These are phyloP conservation scores for Mycetomoellerius zeteki DNA, from an alignment of 1,140 invertebrate genomes.

Conservation along the genomic window DNA sequence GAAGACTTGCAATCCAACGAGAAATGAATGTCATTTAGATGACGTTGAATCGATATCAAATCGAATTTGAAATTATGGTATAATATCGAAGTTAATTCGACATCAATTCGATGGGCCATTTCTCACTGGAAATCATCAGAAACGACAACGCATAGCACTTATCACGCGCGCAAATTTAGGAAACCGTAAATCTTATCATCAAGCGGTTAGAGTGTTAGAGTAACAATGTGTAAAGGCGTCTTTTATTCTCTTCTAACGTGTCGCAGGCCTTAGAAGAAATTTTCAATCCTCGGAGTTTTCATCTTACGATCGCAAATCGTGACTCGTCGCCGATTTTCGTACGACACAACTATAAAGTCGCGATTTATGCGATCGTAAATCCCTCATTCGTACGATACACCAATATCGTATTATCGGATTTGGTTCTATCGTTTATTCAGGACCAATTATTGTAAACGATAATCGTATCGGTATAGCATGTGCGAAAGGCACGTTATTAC, in stretches of 20 bases:
- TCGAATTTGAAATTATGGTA: too few species aligned
- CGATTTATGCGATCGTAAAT: neutral
- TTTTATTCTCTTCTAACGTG: neutral
- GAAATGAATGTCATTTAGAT: too few species aligned
- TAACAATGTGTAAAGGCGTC: constrained; percentile 49
- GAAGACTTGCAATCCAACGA: neutral
- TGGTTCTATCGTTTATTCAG: constrained; percentile 79
- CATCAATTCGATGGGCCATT: too few species aligned
- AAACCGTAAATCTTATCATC: constrained; percentile 51
- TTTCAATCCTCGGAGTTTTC: neutral
- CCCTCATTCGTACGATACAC: neutral
- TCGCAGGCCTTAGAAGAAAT: constrained; percentile 21
- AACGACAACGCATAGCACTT: constrained; percentile 19
- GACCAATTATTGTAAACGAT: constrained; percentile 79
- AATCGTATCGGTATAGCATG: constrained; percentile 71
- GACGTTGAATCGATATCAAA: too few species aligned
- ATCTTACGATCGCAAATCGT: neutral
- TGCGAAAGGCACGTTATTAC: constrained; percentile 72
- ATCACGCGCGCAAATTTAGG: constrained; percentile 20
- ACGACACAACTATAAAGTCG: neutral
- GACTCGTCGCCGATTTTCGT: neutral
- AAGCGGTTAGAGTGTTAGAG: constrained; percentile 41
- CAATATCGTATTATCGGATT: constrained; percentile 59
- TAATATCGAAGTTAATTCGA: too few species aligned
- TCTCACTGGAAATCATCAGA: constrained; percentile 26